Evolutionary conservation across 2,888 invertebrate genomes (phyloP).

Genomic region (Pterostichus madidus): DNA sequence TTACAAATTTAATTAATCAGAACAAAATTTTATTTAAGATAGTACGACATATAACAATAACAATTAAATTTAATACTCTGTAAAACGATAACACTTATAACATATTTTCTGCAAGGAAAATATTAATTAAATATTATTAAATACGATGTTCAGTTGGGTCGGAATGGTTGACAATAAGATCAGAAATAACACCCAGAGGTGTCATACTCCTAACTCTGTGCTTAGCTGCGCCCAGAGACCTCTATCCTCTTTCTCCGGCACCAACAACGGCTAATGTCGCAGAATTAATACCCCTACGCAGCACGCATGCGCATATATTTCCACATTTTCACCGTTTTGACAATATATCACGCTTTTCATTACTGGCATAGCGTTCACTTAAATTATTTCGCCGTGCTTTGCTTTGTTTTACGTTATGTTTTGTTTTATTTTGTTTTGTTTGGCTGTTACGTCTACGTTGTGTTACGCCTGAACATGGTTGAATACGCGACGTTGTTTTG

Average conservation of each 20-base stretch:
- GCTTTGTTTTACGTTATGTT: slow-evolving; percentile 49
- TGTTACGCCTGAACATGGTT: slow-evolving; percentile 9
- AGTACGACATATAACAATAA: too few relatives aligned
- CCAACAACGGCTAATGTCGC: slow-evolving; percentile 23
- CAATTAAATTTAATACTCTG: too few relatives aligned
- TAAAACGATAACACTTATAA: not conserved
- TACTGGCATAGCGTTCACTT: slow-evolving; percentile 61
- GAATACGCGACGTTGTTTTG: slow-evolving; percentile 47
- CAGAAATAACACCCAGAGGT: slow-evolving; percentile 15
- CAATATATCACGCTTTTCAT: slow-evolving; percentile 63
- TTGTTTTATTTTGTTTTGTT: slow-evolving; percentile 54
- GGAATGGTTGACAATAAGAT: slow-evolving; percentile 5
- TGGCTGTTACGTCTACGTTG: slow-evolving; percentile 41
- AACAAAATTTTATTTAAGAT: too few relatives aligned
- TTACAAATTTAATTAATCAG: too few relatives aligned
- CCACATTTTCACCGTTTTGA: slow-evolving; percentile 47
- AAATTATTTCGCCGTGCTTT: slow-evolving; percentile 59
- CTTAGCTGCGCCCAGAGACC: not conserved
- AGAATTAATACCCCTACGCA: slow-evolving; percentile 11
- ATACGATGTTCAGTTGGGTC: not conserved
- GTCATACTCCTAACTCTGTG: not conserved
- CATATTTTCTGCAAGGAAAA: slow-evolving; percentile 16
- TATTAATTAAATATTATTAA: slow-evolving; percentile 43
- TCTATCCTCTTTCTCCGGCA: not conserved
- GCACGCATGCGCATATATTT: slow-evolving; percentile 35